Percentiles rank a stretch among this genome's conserved stretches.
Conservation (phyloP, 2,113 vertebrate species). For the Puma concolor region DNA sequence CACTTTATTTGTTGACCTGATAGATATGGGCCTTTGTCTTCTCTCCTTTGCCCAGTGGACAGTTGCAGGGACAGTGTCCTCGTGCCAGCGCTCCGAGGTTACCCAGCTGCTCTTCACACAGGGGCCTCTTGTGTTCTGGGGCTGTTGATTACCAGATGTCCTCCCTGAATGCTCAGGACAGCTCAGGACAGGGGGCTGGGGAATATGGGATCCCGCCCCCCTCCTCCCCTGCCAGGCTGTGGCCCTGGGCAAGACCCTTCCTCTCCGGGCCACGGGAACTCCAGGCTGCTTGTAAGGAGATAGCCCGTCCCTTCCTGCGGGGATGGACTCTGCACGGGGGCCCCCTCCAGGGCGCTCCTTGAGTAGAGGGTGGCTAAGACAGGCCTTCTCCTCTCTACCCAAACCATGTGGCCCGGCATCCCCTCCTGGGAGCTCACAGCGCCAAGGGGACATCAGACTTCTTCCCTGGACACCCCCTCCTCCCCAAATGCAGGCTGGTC, state of each 20-base stretch:
- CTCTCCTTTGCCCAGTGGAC: background rate
- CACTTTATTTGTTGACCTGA: background rate
- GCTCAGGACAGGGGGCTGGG: background rate
- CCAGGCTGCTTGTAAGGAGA: conserved; percentile 62
- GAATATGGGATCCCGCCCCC: background rate
- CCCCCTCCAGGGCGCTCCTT: background rate
- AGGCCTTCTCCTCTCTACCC: background rate
- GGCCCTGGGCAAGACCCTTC: background rate
- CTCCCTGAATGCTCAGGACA: background rate
- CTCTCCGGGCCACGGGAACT: conserved; percentile 78
- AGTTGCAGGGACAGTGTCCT: background rate
- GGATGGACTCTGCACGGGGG: background rate
- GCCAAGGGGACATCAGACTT: background rate
- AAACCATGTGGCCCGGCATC: fast-evolving
- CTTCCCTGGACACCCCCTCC: background rate
- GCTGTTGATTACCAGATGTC: background rate
- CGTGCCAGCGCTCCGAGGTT: fast-evolving
- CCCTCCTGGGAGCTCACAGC: background rate
- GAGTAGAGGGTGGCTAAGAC: background rate
- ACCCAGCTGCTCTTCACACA: background rate
- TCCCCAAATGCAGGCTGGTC: background rate
- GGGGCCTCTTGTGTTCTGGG: too few species aligned
- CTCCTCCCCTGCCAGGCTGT: too few species aligned
- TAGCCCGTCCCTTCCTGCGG: background rate
- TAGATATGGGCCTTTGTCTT: background rate